Conservation (phyloP, 1,140 invertebrate genomes). For the Caerostris darwini region DNA sequence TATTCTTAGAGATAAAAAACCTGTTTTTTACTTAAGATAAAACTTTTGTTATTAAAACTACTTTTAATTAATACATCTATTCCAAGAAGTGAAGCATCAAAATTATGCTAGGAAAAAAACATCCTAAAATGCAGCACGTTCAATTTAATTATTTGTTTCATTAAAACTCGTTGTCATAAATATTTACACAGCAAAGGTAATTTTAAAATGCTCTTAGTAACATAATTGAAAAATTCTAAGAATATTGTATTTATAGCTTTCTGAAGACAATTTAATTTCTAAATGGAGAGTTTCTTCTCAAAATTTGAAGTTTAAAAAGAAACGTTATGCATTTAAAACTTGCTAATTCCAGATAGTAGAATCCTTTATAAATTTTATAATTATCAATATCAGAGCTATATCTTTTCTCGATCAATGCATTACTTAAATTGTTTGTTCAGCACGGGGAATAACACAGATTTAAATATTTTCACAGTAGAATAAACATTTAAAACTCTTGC, state of each 20-base stretch:
- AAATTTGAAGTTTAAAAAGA: neutral
- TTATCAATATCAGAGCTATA: neutral
- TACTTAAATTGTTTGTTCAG: neutral
- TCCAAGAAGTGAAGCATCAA: neutral
- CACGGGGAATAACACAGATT: neutral
- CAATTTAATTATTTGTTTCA: neutral
- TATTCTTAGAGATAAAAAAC: neutral
- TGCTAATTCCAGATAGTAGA: neutral
- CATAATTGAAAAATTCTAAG: neutral
- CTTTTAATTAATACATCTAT: neutral
- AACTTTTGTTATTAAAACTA: neutral
- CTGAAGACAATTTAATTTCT: neutral
- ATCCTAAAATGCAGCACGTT: neutral
- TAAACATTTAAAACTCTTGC: neutral
- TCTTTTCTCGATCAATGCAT: neutral
- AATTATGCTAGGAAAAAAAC: neutral
- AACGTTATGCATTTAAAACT: neutral
- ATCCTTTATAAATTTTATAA: neutral
- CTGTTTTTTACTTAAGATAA: neutral
- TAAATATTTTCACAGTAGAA: neutral
- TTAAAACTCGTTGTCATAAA: neutral
- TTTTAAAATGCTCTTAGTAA: neutral
- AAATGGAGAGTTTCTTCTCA: neutral
- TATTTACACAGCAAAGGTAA: too few species aligned
- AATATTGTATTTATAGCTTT: neutral